Conservation (phyloP, 2,888 invertebrate genomes). For the Amphipyra berbera region DNA sequence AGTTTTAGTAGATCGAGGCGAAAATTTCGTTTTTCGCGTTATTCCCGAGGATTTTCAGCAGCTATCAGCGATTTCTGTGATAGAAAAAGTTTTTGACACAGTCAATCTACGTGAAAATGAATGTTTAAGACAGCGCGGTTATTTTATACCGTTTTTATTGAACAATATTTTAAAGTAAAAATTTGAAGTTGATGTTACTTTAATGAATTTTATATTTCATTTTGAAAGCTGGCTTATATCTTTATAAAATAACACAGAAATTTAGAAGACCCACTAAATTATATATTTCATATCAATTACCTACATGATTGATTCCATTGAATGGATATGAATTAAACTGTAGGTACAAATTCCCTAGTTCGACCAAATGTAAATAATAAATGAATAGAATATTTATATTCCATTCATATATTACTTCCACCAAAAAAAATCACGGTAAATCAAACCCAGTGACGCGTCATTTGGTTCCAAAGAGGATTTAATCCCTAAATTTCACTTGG, state of each 20-base stretch:
- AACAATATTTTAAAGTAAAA: conserved; percentile 21
- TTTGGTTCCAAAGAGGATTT: conserved; percentile 42
- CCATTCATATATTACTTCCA: background rate
- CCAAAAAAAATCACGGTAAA: conserved; percentile 14
- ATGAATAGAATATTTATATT: too few species aligned
- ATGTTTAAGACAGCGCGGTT: conserved; percentile 24
- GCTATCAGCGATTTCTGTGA: conserved; percentile 52
- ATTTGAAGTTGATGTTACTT: background rate
- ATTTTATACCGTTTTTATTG: conserved; percentile 15
- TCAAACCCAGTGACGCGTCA: conserved; percentile 22
- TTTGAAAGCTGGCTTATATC: background rate
- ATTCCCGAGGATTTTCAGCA: conserved; percentile 40
- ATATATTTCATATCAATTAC: too few species aligned
- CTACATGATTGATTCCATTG: too few species aligned
- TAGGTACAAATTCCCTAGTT: too few species aligned
- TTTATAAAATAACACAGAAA: too few species aligned
- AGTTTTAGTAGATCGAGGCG: conserved; percentile 57
- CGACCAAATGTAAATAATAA: too few species aligned
- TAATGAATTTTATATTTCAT: background rate
- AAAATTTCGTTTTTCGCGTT: conserved; percentile 44
- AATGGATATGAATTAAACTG: too few species aligned
- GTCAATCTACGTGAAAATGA: conserved; percentile 42
- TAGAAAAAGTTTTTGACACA: conserved; percentile 53
- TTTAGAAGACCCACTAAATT: too few species aligned
- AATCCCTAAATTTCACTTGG: conserved; percentile 63